Percentiles rank a stretch among this genome's conserved stretches.
These are phyloP conservation scores for Aplocera efformata DNA, from an alignment of 2,888 invertebrate species.

Conservation along the genomic window DNA sequence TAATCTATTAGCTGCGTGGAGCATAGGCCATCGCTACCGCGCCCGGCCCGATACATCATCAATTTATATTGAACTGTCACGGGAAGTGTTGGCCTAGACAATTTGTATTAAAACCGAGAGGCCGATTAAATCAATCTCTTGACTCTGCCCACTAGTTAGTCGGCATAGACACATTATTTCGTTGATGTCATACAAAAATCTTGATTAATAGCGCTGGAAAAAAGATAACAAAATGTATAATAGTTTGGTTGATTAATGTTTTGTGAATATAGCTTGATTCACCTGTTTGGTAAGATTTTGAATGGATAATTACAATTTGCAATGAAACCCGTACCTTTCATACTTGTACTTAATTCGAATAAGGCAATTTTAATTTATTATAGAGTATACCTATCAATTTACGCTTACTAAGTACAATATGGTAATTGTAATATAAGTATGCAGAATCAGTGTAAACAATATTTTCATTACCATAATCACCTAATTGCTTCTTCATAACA, in stretches of 20 bases:
- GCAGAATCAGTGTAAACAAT: no score
- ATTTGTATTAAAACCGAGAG: slow-evolving; percentile 33
- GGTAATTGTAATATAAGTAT: no score
- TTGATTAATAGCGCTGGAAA: slow-evolving; percentile 22
- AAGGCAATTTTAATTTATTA: no score
- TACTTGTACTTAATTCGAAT: no score
- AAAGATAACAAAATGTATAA: slow-evolving; percentile 12
- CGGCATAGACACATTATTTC: slow-evolving; percentile 27
- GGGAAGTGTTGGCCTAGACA: slow-evolving; percentile 50
- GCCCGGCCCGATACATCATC: slow-evolving; percentile 46
- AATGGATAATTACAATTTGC: no score
- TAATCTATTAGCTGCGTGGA: slow-evolving; percentile 12
- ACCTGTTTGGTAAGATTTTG: no score
- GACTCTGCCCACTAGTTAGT: slow-evolving; percentile 23
- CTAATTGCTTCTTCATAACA: slow-evolving; percentile 8
- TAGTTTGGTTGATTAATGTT: no score
- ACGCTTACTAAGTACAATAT: no score
- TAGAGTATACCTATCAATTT: no score
- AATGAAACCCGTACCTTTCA: no score
- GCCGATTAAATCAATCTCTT: slow-evolving; percentile 29
- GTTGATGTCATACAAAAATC: slow-evolving; percentile 27
- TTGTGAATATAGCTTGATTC: no score
- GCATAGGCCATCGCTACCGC: slow-evolving; percentile 30
- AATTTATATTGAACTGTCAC: slow-evolving; percentile 56
- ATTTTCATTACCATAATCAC: no score